These are phyloP conservation scores for Discoglossus pictus DNA, from an alignment of 2,797 vertebrate genomes.

Conservation along the genomic window DNA sequence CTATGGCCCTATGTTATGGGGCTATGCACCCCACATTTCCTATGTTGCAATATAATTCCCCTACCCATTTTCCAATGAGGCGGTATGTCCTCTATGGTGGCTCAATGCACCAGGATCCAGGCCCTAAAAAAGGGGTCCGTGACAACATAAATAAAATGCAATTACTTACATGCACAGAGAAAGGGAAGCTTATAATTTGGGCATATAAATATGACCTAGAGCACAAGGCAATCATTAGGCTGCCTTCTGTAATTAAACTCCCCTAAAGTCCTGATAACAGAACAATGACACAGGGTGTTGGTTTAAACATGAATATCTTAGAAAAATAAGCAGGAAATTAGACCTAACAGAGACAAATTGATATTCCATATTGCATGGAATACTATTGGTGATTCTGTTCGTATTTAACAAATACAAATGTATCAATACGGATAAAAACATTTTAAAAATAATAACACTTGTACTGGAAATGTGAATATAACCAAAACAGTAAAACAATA, in stretches of 20 bases:
- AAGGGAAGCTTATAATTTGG: background rate
- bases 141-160: too few species aligned
- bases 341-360: background rate
- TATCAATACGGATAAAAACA: too few species aligned
- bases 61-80: too few species aligned
- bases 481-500: too few species aligned
- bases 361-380: background rate
- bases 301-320: slow-evolving; percentile 11
- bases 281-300: slow-evolving; percentile 30
- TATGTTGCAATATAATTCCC: too few species aligned
- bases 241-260: background rate
- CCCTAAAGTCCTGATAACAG: slow-evolving; percentile 19
- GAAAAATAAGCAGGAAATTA: slow-evolving; percentile 9
- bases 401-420: background rate
- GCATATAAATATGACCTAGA: slow-evolving; percentile 17
- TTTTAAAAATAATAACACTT: too few species aligned
- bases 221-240: slow-evolving; percentile 13
- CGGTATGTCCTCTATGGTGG: too few species aligned
- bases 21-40: too few species aligned
- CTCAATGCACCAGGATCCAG: too few species aligned
- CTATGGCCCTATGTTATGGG: too few species aligned
- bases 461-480: too few species aligned
- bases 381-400: background rate
- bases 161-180: background rate
- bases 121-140: too few species aligned